Conservation (phyloP, 2,888 invertebrate genomes). For the Augiades crinisus region DNA sequence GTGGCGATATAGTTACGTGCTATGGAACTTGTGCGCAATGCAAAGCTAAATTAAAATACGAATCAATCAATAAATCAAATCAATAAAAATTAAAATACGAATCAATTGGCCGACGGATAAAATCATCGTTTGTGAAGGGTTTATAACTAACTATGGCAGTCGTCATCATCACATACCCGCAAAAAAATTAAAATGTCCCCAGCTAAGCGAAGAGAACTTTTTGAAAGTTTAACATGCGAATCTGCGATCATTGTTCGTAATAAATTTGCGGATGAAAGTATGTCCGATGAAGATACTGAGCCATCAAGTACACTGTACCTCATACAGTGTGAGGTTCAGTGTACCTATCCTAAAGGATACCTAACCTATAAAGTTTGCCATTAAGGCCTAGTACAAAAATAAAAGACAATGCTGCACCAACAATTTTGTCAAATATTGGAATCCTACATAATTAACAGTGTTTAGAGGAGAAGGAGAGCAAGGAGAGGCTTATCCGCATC, state of each 20-base stretch:
- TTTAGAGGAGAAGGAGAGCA: not conserved
- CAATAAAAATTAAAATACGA: slow-evolving; percentile 5
- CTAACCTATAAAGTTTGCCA: no score
- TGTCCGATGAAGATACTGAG: not conserved
- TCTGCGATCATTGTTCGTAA: not conserved
- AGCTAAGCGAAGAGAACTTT: not conserved
- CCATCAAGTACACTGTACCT: no score
- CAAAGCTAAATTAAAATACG: no score
- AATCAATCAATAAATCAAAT: no score
- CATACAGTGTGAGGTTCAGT: no score
- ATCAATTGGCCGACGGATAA: slow-evolving; percentile 27
- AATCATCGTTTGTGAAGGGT: slow-evolving; percentile 8
- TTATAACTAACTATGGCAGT: no score
- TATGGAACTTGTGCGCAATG: slow-evolving; percentile 21
- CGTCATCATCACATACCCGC: not conserved
- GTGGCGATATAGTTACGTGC: slow-evolving; percentile 9
- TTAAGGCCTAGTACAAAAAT: no score
- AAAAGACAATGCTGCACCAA: no score
- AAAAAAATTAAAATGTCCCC: not conserved
- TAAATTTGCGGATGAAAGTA: not conserved
- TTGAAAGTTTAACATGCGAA: not conserved
- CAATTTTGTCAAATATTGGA: no score
- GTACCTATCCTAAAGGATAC: no score
- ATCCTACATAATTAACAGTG: no score
- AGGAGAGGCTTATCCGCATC: slow-evolving; percentile 1